phyloP scores from a whole-genome alignment of 2,888 invertebrate species.

The Lathronympha strigana region DNA sequence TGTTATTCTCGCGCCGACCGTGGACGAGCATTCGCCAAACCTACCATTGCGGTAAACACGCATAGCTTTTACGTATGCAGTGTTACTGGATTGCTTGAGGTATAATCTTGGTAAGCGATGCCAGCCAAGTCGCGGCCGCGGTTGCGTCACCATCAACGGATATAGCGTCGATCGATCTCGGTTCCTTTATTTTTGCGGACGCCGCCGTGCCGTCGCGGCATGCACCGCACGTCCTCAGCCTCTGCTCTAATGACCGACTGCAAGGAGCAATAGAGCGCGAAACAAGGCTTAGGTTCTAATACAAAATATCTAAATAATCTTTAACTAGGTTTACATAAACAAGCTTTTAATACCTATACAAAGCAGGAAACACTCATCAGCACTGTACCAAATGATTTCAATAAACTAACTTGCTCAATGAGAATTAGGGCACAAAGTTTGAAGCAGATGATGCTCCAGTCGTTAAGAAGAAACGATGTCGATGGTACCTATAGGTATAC shows the following conservation, averaged over 20 bases:
- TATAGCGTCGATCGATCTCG: constrained; percentile 70
- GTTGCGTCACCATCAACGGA: constrained; percentile 68
- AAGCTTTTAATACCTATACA: too few relatives aligned
- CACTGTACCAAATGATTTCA: too few relatives aligned
- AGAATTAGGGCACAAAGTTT: too few relatives aligned
- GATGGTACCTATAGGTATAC: too few relatives aligned
- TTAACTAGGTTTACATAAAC: too few relatives aligned
- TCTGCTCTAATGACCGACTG: constrained; percentile 31
- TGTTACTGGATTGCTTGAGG: background rate
- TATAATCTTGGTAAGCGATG: background rate
- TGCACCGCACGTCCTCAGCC: constrained; percentile 7
- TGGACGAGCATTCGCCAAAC: background rate
- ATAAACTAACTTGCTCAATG: too few relatives aligned
- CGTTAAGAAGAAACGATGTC: too few relatives aligned
- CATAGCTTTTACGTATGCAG: background rate
- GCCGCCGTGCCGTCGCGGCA: constrained; percentile 45
- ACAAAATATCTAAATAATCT: background rate
- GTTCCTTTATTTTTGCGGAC: constrained; percentile 65
- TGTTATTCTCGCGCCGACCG: constrained; percentile 1
- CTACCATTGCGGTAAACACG: background rate
- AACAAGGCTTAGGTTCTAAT: background rate
- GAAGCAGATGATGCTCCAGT: too few relatives aligned
- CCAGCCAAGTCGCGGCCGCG: constrained; percentile 36
- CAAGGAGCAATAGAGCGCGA: background rate
- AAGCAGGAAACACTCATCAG: too few relatives aligned